Evolutionary conservation across 37 sponge, comb jelly and placozoan species (phyloP), one percentile per base, ranked within the genome.

Genomic region (Diacarnus erythraeanus): DNA sequence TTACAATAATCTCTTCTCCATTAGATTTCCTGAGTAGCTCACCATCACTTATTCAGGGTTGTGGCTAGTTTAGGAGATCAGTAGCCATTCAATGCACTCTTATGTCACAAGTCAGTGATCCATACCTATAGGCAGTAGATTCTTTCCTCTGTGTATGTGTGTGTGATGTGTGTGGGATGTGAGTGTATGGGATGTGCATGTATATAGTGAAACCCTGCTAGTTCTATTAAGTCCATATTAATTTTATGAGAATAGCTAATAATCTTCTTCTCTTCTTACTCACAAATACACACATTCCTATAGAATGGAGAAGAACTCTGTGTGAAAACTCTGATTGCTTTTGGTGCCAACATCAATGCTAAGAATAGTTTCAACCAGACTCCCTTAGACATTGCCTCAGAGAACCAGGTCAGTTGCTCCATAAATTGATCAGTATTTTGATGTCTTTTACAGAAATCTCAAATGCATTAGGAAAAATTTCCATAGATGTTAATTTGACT

Each of bases 321-420:
- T 51, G 56, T 64, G 29, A 82, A 82, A 42, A 37, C 57, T 30
- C 67, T 82, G 37, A 42, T 82, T 12, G 74, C 75, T 0, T 82
- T 82, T 74, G 83, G 83, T 66, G 83, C 83, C 65, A 33, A 82
- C 35, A 43, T 64, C 54, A 82, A 82, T 64, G 75, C 83, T 26
- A 36, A 21, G 26, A 82, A 82, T 38, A 34, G 2, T 5, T 47
- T 38, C 68, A 30, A 82, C 9, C 74, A 74, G 75, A 82, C 83
- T 59, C 83, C 83, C 2, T 67, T 82, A 12, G 83, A 82, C 67
- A 59, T 81, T 15, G 81, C 81, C 59, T 22, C 4, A 8, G 38
- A 79, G 26, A 79, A 67, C 31, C 57, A 68, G 38, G 69, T 79
- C 0, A 67, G 69, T 41, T 23, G 8, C 3, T 21, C 8, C 9